phyloP scores from a whole-genome alignment of 2,797 vertebrate genomes.

The Chloroceryle inda region DNA sequence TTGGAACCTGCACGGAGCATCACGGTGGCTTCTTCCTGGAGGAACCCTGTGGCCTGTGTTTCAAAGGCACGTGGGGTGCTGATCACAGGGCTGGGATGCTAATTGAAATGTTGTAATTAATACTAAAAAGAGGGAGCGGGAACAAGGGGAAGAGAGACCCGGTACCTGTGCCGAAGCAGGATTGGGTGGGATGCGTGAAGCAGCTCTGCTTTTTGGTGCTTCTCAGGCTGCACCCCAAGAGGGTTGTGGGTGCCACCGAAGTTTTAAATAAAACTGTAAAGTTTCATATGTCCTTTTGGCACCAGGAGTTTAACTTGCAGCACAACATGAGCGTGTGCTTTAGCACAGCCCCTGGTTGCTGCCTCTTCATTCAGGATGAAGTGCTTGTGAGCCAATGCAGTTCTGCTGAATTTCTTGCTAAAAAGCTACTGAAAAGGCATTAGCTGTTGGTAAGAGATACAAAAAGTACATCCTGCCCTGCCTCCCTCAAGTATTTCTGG shows the following conservation, averaged over 20 bases:
- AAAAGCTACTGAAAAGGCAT: slow-evolving; percentile 68
- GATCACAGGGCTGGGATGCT: background rate
- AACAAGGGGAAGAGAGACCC: too few relatives aligned
- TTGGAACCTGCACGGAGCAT: slow-evolving; percentile 8
- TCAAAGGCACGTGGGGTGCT: background rate
- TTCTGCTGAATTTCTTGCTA: slow-evolving; percentile 71
- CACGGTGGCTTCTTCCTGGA: background rate
- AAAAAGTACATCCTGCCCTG: slow-evolving; percentile 77
- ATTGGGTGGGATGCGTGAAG: background rate
- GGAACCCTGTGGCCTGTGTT: background rate
- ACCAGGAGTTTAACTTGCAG: background rate
- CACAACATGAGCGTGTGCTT: background rate
- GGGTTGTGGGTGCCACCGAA: background rate
- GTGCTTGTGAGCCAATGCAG: slow-evolving; percentile 35
- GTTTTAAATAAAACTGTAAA: background rate
- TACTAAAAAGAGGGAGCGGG: background rate
- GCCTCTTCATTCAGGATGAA: slow-evolving; percentile 68
- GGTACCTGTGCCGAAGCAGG: background rate
- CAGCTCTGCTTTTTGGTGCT: background rate
- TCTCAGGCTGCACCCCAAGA: rapidly evolving
- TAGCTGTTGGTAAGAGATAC: slow-evolving; percentile 50
- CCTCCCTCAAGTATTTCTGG: slow-evolving; percentile 76
- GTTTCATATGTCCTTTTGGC: background rate
- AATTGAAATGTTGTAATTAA: slow-evolving; percentile 24
- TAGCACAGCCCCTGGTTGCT: slow-evolving; percentile 38